Base-by-base conservation (phyloP, 2,797 vertebrate species). In the Odontamblyopus rebecca region DNA sequence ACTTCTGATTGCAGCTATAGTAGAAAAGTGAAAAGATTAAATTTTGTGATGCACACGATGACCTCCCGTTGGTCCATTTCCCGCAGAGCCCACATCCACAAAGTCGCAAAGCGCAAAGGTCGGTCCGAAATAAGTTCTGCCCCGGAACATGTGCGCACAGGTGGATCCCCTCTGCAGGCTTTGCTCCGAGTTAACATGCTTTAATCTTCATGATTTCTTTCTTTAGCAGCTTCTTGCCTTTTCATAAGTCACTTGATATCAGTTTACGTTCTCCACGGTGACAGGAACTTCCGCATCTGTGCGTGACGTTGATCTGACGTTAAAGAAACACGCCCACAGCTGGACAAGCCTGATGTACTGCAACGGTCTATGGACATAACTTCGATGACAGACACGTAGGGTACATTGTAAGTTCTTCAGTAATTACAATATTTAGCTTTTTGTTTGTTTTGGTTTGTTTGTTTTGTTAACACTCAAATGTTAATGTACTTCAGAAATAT, bases 191-290 rank as follows among this genome's bases (percentile, higher is more conserved):
- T 19, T 19, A 67, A n/a, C 26, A 6, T 8, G 5, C 6, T 2
- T 60, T 32, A 0, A 23, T 44, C 50, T 5, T 3, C 44, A 11
- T 30, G 4, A 8, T 65, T 54, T 12, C 18, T 6, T 2, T 61
- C 0, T 13, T 2, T 35, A 26, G 29, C 60, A 16, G 18, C 4
- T 3, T 7, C 19, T 53, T 71, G 29, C 54, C 51, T 23, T 9
- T 26, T 32, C 63, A 59, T 51, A 27, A 73, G 59, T 19, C 57
- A 73, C 23, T 32, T 76, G 67, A 78, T 83, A 85, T 89, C 82
- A 89, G 89, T 91, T 89, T 89, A 90, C 77, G 57, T 90, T 90
- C 87, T 88, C 90, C 88, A 89, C 88, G 85, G 90, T 53, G 90
- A 90, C 86, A 86, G 27, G 69, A 0, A 86, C 81, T 91, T 90